Evolutionary conservation across 2,113 vertebrate species (phyloP), one percentile per base, ranked within the genome.

Genomic region (Okapia johnstoni): DNA sequence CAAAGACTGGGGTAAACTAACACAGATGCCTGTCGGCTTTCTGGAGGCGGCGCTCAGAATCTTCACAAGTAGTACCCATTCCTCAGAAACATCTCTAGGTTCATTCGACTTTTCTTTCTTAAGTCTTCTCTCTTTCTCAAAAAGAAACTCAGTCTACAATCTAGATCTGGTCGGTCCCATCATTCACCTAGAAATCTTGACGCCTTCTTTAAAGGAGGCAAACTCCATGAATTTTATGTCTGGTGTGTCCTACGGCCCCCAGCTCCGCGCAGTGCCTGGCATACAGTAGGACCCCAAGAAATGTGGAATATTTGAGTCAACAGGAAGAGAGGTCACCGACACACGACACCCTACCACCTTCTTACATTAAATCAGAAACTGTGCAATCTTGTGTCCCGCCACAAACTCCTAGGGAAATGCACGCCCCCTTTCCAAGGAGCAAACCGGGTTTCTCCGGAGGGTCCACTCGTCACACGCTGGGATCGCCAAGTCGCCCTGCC

Each of bases 171-270:
- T 95, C 43, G 7, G 60, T 93, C 36, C 36, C 2, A 58, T 70
- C 83, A 63, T 93, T 85, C 73, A 92, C 28, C 50, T 70, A 80
- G 28, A 97, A 92, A 85, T 26, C 60, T 43, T 50, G 48, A 85
- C 55, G 85, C 80, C 63, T 92, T 61, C n/a, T 46, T 93, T 80
- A 96, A 87, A 92, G 66, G 52, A 93, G 50, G 55, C 58, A 92
- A 87, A 73, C 10, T 50, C 63, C 60, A 2, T 7, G 54, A 66
- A 33, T 28, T 90, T 60, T 85, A 9, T 55, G 25, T 63, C 26
- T 46, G 15, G 5, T 70, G 46, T n/a, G 46, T n/a, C n/a, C 58
- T 77, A 46, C 0, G 1, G 4, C 21, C 19, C 13, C 36, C 76
- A 21, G 84, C 0, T 0, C 15, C 1, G 40, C 21, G 0, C 48